A percentile compares a stretch with the other conserved stretches of the same genome.
phyloP scores from a whole-genome alignment of 2,113 vertebrate genomes.

The Poeciliopsis prolifica region DNA sequence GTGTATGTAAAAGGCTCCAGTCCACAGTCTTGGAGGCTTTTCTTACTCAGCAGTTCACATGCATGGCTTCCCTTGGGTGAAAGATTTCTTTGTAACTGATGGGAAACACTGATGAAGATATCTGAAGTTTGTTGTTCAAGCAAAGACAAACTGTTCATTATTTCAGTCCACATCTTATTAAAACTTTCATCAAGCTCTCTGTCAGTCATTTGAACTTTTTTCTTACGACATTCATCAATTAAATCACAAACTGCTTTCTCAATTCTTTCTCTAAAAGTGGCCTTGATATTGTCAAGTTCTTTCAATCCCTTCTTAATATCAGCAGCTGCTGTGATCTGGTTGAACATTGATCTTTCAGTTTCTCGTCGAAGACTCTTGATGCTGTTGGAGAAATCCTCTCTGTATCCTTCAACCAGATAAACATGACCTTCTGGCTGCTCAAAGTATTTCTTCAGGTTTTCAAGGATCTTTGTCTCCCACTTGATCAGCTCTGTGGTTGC shows the following conservation, averaged over 20 bases:
- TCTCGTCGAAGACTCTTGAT: too few species aligned
- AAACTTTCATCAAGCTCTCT: constrained; percentile 36
- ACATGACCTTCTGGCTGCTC: constrained; percentile 54
- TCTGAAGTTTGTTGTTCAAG: accelerated
- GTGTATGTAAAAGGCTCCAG: constrained; percentile 1
- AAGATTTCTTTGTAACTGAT: constrained; percentile 30
- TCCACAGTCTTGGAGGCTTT: accelerated
- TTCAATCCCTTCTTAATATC: constrained; percentile 39
- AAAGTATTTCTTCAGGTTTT: constrained; percentile 58
- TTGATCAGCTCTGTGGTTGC: constrained; percentile 25
- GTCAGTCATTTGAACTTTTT: constrained; percentile 2
- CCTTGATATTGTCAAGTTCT: constrained; percentile 46
- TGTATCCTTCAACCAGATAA: constrained; percentile 52
- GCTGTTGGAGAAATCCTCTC: too few species aligned
- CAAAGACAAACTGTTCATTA: background rate
- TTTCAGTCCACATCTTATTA: constrained; percentile 58
- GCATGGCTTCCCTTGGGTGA: constrained; percentile 3
- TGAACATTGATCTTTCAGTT: background rate
- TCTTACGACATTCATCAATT: constrained; percentile 34
- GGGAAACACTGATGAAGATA: background rate
- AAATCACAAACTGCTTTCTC: constrained; percentile 25
- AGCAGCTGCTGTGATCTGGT: constrained; percentile 38
- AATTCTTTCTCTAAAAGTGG: constrained; percentile 31
- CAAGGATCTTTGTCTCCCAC: constrained; percentile 44
- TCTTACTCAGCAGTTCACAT: background rate